phyloP scores from a whole-genome alignment of 2,797 vertebrate species.

The Pseudochirops corinnae region DNA sequence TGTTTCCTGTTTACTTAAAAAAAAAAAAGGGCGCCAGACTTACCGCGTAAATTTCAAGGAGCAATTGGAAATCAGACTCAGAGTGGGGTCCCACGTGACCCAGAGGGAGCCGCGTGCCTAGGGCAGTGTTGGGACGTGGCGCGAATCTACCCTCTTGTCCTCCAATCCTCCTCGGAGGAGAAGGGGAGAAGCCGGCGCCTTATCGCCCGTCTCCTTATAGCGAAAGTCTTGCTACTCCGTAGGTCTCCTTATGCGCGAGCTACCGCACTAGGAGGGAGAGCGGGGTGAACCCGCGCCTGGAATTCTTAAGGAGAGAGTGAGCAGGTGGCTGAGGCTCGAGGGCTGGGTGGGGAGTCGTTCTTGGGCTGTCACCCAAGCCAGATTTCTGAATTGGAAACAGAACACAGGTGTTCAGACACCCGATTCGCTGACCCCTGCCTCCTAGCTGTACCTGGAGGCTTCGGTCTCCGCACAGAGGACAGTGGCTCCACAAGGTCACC shows the following conservation, averaged over 20 bases:
- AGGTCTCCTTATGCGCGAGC: background rate
- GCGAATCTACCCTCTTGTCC: background rate
- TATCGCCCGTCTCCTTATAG: background rate
- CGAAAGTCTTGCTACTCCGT: background rate
- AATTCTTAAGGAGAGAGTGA: background rate
- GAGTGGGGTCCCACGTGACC: background rate
- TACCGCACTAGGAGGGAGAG: background rate
- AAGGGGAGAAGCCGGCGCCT: background rate
- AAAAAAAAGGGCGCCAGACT: background rate
- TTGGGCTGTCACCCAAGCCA: background rate
- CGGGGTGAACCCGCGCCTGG: background rate
- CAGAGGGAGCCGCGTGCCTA: background rate
- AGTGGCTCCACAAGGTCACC: background rate
- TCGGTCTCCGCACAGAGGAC: background rate
- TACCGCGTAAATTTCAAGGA: background rate
- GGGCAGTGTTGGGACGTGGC: background rate
- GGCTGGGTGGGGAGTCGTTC: background rate
- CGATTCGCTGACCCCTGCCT: background rate
- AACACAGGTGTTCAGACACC: background rate
- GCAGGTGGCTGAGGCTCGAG: background rate
- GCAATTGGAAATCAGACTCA: background rate
- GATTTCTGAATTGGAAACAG: background rate
- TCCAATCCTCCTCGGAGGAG: background rate
- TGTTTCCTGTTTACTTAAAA: background rate
- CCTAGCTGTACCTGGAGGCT: too few species aligned